phyloP scores from a whole-genome alignment of 2,113 vertebrate genomes.

The Sphaerodactylus townsendi region DNA sequence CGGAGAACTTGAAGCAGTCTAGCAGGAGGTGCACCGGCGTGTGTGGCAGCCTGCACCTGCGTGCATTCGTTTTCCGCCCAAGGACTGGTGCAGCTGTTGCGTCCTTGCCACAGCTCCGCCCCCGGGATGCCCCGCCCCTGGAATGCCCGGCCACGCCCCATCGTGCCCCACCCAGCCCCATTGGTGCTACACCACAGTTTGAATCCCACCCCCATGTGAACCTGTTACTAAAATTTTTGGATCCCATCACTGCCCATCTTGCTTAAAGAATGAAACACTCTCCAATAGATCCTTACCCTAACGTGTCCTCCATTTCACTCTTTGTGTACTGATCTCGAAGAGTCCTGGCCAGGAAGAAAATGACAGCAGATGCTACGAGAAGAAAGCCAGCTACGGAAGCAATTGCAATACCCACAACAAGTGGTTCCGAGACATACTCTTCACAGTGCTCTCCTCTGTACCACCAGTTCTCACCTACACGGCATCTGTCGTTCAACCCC shows the following conservation, averaged over 20 bases:
- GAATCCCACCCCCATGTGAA: too few relatives aligned
- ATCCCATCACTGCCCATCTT: not conserved
- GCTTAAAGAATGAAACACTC: not conserved
- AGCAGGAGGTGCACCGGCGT: too few relatives aligned
- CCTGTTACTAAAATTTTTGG: too few relatives aligned
- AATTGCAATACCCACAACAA: conserved; percentile 88
- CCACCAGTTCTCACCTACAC: conserved; percentile 95
- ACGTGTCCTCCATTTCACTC: conserved; percentile 78
- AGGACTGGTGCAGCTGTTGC: too few relatives aligned
- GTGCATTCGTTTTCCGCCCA: too few relatives aligned
- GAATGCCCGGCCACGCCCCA: too few relatives aligned
- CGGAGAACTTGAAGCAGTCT: too few relatives aligned
- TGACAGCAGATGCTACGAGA: conserved; percentile 77
- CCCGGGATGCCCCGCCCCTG: too few relatives aligned
- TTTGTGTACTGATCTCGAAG: conserved; percentile 82
- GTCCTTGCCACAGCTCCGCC: too few relatives aligned
- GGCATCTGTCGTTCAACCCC: conserved; percentile 76
- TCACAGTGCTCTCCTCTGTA: conserved; percentile 93
- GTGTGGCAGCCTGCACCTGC: too few relatives aligned
- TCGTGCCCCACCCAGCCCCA: too few relatives aligned
- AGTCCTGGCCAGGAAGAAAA: conserved; percentile 85
- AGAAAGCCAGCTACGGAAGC: conserved; percentile 86
- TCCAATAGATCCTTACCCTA: conserved; percentile 74
- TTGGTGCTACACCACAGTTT: too few relatives aligned
- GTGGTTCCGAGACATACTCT: conserved; percentile 89